Conservation (phyloP, 2,888 invertebrate genomes). For the Scelioninae gen. 2 region DNA sequence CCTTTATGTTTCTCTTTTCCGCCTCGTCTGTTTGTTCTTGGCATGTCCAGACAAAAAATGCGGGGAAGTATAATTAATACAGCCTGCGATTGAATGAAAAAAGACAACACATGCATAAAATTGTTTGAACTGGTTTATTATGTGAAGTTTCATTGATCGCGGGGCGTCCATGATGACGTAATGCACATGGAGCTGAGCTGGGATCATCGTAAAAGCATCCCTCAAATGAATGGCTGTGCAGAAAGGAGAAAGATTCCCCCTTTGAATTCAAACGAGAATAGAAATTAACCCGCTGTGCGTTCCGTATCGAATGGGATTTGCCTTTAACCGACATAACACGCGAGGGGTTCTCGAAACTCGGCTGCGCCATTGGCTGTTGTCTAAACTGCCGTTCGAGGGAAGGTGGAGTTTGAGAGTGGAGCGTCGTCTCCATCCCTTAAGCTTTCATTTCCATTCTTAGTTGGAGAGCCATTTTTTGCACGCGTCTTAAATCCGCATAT, state of each 20-base stretch:
- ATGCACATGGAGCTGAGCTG: constrained; percentile 47
- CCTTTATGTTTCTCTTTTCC: neutral
- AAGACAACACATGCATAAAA: constrained; percentile 25
- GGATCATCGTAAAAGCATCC: constrained; percentile 57
- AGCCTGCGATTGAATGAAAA: constrained; percentile 14
- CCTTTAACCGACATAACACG: constrained; percentile 56
- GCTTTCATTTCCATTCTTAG: constrained; percentile 59
- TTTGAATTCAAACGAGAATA: constrained; percentile 46
- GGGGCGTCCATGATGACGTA: constrained; percentile 51
- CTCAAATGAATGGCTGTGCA: constrained; percentile 46
- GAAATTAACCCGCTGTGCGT: constrained; percentile 55
- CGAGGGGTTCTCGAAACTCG: constrained; percentile 54
- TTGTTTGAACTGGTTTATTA: constrained; percentile 44
- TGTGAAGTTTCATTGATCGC: constrained; percentile 52
- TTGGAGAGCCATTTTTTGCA: constrained; percentile 56
- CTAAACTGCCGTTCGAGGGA: constrained; percentile 35
- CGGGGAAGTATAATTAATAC: constrained; percentile 27
- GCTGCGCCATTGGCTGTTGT: constrained; percentile 47
- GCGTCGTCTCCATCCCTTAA: constrained; percentile 53
- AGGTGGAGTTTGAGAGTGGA: constrained; percentile 54
- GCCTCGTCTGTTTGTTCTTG: constrained; percentile 3
- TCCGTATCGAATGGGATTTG: constrained; percentile 57
- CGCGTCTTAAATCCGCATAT: constrained; percentile 34
- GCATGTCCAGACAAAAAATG: constrained; percentile 8
- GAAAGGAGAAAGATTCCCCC: constrained; percentile 51